These are phyloP conservation scores for Apodemus sylvaticus DNA, from an alignment of 2,113 vertebrate genomes.

Conservation along the genomic window DNA sequence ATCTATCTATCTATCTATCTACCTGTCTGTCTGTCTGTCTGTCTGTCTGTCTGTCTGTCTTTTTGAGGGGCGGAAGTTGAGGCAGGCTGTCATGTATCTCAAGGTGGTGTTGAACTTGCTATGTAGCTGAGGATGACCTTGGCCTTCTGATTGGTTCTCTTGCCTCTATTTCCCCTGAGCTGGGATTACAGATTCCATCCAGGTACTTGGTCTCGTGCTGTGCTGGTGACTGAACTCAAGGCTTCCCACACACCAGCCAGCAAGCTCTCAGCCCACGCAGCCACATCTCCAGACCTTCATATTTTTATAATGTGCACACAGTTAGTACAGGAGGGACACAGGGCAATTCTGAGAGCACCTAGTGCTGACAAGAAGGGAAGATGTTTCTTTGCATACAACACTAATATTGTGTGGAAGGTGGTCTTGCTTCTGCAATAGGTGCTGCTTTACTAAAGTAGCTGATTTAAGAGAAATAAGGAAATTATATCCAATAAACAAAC, in stretches of 20 bases:
- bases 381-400: constrained; percentile 37
- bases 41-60: too few relatives aligned
- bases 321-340: background rate
- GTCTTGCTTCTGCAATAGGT: constrained; percentile 9
- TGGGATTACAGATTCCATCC: background rate
- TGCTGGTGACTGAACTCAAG: background rate
- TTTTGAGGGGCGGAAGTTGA: background rate
- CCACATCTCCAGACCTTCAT: background rate
- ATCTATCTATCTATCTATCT: too few relatives aligned
- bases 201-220: background rate
- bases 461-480: constrained; percentile 44
- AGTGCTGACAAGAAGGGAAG: constrained; percentile 42
- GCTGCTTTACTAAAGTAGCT: constrained; percentile 57
- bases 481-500: constrained; percentile 68
- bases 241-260: background rate
- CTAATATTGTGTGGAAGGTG: constrained; percentile 46
- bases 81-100: background rate
- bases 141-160: background rate
- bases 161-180: too few relatives aligned
- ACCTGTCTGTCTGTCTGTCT: too few relatives aligned
- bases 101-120: background rate
- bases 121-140: background rate
- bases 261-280: background rate
- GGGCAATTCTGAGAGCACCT: background rate
- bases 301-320: background rate